phyloP scores from a whole-genome alignment of 2,888 invertebrate species.

The Serripes groenlandicus region DNA sequence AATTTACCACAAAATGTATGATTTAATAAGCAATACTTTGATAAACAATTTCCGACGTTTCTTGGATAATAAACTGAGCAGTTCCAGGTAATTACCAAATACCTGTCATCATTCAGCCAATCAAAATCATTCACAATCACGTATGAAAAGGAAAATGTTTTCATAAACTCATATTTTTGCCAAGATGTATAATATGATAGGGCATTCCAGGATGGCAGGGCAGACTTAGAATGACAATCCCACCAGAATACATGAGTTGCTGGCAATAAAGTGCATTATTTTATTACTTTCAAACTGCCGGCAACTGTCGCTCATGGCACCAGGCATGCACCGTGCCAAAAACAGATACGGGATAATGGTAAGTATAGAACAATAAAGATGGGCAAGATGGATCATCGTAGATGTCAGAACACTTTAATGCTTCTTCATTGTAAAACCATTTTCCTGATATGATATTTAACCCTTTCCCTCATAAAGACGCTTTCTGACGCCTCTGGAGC shows the following conservation, averaged over 20 bases:
- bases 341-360: neutral
- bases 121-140: slow-evolving; percentile 57
- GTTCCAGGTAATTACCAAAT: slow-evolving; percentile 61
- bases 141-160: slow-evolving; percentile 28
- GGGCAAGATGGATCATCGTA: neutral
- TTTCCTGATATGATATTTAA: no score
- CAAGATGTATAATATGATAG: slow-evolving; percentile 13
- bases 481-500: neutral
- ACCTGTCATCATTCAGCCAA: slow-evolving; percentile 60
- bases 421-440: no score
- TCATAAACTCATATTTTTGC: slow-evolving; percentile 31
- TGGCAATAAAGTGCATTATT: slow-evolving; percentile 26
- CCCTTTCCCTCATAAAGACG: neutral
- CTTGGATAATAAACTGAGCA: slow-evolving; percentile 52
- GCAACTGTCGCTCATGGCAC: slow-evolving; percentile 10
- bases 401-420: neutral
- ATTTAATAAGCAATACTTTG: slow-evolving; percentile 51
- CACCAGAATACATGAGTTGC: neutral
- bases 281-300: slow-evolving; percentile 28
- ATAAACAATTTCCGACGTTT: slow-evolving; percentile 61
- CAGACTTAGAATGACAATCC: slow-evolving; percentile 23
- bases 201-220: slow-evolving; percentile 19
- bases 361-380: no score
- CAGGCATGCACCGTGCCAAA: neutral
- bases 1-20: slow-evolving; percentile 15